Conservation (phyloP, 2,888 invertebrate genomes). For the Allolobophora icterica region DNA sequence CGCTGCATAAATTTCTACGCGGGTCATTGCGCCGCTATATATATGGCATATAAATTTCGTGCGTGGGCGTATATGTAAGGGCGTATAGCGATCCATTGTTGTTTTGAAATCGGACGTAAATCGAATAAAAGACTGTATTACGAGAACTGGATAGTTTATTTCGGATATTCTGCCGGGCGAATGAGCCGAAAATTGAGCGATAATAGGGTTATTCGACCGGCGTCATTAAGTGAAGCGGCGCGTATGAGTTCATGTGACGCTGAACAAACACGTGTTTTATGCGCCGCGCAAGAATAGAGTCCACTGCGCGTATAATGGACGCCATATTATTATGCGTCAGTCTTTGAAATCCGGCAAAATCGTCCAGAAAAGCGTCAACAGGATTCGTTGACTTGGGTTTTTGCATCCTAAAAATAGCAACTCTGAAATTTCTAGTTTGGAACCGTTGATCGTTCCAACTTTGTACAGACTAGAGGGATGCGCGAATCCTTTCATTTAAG, state of each 20-base stretch:
- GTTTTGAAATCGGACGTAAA: not conserved
- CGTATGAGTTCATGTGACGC: slow-evolving; percentile 9
- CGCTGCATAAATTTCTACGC: too few species aligned
- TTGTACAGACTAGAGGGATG: too few species aligned
- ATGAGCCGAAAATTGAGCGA: not conserved
- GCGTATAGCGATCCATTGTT: not conserved
- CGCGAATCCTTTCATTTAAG: too few species aligned
- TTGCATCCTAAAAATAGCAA: not conserved
- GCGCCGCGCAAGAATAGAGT: not conserved
- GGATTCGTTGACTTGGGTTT: not conserved
- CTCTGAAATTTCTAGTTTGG: not conserved
- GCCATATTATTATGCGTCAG: not conserved
- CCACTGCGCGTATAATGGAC: not conserved
- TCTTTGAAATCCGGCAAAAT: not conserved
- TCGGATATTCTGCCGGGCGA: not conserved
- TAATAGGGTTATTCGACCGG: slow-evolving; percentile 1
- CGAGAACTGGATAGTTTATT: slow-evolving; percentile 10
- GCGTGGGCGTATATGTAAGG: slow-evolving; percentile 17
- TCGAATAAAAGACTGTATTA: not conserved
- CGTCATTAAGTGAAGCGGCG: not conserved
- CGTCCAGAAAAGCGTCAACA: not conserved
- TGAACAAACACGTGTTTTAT: not conserved
- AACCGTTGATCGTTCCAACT: not conserved
- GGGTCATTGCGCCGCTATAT: not conserved
- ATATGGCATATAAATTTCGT: not conserved